Evolutionary conservation across 1,140 invertebrate species (phyloP), one percentile per base, ranked within the genome.

Genomic region (Lepidurus couesii): DNA sequence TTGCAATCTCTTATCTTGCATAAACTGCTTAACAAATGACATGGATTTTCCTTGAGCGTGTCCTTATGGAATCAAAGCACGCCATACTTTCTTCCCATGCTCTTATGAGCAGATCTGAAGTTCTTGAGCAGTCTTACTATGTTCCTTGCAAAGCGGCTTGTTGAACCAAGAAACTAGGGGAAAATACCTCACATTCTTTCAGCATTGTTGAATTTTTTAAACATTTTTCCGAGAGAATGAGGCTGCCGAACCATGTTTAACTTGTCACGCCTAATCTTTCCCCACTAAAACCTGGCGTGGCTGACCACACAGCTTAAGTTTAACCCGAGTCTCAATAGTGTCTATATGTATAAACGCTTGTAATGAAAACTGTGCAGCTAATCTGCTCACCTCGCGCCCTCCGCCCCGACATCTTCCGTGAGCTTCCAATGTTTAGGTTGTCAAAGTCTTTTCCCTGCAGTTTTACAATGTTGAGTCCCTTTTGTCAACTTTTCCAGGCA

Each of bases 21-120:
- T 65, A 65, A 9, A 65, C 53, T 65, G 53, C 13, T 65, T 13
- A 65, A 65, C 53, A 65, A 65, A 65, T 65, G 53, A 65, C 53
- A 65, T 21, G 53, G 21, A 65, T 65, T 65, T 65, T 65, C 53
- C 53, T 65, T 65, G 53, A 65, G 53, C 53, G 53, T 65, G 9
- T 65, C 53, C 53, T 65, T 65, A 65, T 65, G 53, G 16, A 65
- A 65, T 65, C 53, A 65, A 65, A 65, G 21, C 53, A 65, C 21
- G 53, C 53, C 53, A 65, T 65, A 65, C 53, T 65, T 65, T 65
- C 21, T 21, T 65, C 53, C 21, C 53, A 65, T 65, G 8, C 53
- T 65, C 53, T 21, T 65, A n/a, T 34, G 34, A 34, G 34, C 34
- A 34, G 34, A 34, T 4, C 34, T 34, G 4, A 34, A 34, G 34